Conservation (phyloP, 2,113 vertebrate genomes). For the Oryctolagus cuniculus region DNA sequence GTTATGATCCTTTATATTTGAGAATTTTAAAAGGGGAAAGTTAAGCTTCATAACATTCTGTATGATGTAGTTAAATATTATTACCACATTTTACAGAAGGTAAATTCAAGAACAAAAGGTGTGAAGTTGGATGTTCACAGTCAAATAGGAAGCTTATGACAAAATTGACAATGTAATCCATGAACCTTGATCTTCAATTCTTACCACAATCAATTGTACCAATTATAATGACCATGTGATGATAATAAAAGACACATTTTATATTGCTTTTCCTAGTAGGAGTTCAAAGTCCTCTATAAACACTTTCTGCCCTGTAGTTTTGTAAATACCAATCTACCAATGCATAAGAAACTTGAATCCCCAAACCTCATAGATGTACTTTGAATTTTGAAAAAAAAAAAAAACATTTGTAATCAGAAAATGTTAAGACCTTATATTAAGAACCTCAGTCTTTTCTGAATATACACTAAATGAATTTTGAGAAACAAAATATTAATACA, state of each 20-base stretch:
- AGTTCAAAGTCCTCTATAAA: conserved; percentile 51
- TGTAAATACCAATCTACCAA: conserved; percentile 38
- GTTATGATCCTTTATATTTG: conserved; percentile 52
- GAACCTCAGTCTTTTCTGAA: background rate
- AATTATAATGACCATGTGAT: conserved; percentile 18
- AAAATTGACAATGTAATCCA: conserved; percentile 57
- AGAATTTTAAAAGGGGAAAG: conserved; percentile 52
- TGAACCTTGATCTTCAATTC: conserved; percentile 43
- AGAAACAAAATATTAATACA: conserved; percentile 8
- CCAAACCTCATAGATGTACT: background rate
- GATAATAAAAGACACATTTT: conserved; percentile 28
- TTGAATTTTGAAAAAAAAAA: conserved; percentile 6
- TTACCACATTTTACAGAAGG: conserved; percentile 72
- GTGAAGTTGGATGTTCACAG: conserved; percentile 55
- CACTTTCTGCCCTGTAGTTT: conserved; percentile 4
- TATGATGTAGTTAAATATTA: conserved; percentile 71
- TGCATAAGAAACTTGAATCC: background rate
- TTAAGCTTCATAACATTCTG: conserved; percentile 65
- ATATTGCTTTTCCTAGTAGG: background rate
- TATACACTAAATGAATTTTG: background rate
- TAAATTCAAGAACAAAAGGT: conserved; percentile 66
- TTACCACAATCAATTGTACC: background rate
- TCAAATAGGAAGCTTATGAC: conserved; percentile 68
- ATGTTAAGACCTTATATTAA: background rate
- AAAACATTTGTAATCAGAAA: conserved; percentile 3